Percentiles rank a stretch among this genome's conserved stretches.
Conservation (phyloP, 1,140 invertebrate genomes). For the Pseudomyrmex sp. region DNA sequence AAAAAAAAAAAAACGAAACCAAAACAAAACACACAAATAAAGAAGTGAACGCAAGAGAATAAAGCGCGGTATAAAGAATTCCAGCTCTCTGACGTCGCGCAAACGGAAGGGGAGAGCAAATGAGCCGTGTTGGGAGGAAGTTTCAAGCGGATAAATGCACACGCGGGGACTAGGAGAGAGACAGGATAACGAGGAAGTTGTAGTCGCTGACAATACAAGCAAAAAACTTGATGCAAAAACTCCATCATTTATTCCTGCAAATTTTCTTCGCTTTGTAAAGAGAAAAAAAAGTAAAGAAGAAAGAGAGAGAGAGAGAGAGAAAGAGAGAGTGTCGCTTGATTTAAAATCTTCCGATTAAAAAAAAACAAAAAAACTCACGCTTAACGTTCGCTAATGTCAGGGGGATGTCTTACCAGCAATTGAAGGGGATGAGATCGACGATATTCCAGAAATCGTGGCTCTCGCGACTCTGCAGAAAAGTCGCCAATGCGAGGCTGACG, state of each 20-base stretch:
- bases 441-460: conserved; percentile 79
- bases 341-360: not conserved
- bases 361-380: not conserved
- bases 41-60: not conserved
- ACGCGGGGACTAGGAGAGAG: not conserved
- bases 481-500: conserved; percentile 78
- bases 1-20: too few species aligned
- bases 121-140: conserved; percentile 19
- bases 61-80: conserved; percentile 2
- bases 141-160: conserved; percentile 3
- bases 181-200: not conserved
- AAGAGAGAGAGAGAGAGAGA: too few species aligned
- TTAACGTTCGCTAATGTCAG: not conserved
- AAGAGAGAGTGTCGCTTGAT: not conserved
- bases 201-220: not conserved
- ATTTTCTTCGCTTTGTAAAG: not conserved
- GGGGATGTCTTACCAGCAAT: conserved; percentile 83
- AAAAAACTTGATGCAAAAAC: not conserved
- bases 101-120: conserved; percentile 6
- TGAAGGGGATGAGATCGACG: conserved; percentile 81
- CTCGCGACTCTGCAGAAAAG: conserved; percentile 78
- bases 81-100: not conserved
- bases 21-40: too few species aligned
- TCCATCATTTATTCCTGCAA: not conserved
- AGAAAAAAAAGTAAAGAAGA: not conserved